Evolutionary conservation across 2,113 vertebrate genomes (phyloP).

Genomic region (Todiramphus saurophagus): DNA sequence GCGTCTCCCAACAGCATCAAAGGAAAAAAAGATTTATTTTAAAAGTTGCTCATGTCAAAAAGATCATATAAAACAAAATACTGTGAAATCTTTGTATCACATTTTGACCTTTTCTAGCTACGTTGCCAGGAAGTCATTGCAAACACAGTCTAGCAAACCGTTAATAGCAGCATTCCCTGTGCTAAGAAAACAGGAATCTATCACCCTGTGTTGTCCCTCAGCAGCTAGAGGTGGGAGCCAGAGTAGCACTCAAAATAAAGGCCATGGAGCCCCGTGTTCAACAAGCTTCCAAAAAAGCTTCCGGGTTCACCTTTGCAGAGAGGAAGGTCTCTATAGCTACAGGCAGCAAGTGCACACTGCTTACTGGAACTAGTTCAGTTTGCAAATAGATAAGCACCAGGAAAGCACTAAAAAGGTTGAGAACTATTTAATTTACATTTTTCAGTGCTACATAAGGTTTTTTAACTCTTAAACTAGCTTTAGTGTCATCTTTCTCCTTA

Average conservation of each 20-base stretch:
- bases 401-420: not conserved
- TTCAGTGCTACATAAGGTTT: not conserved
- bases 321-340: not conserved
- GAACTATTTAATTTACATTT: fast-evolving
- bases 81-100: not conserved
- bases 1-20: not conserved
- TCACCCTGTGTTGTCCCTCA: fast-evolving
- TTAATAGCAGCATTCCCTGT: fast-evolving
- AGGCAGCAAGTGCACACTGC: not conserved
- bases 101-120: not conserved
- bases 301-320: not conserved
- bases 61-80: not conserved
- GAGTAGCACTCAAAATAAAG: fast-evolving
- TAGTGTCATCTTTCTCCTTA: not conserved
- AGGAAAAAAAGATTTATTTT: not conserved
- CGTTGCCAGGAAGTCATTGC: not conserved
- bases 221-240: not conserved
- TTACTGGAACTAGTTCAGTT: not conserved
- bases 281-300: not conserved
- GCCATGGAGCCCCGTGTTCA: not conserved
- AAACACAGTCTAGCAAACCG: fast-evolving
- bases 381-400: not conserved
- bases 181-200: not conserved
- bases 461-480: not conserved
- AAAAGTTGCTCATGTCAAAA: not conserved